A percentile compares a stretch with the other conserved stretches of the same genome.
Evolutionary conservation across 2,797 vertebrate genomes (phyloP).

Genomic region (Sebastes itinus): DNA sequence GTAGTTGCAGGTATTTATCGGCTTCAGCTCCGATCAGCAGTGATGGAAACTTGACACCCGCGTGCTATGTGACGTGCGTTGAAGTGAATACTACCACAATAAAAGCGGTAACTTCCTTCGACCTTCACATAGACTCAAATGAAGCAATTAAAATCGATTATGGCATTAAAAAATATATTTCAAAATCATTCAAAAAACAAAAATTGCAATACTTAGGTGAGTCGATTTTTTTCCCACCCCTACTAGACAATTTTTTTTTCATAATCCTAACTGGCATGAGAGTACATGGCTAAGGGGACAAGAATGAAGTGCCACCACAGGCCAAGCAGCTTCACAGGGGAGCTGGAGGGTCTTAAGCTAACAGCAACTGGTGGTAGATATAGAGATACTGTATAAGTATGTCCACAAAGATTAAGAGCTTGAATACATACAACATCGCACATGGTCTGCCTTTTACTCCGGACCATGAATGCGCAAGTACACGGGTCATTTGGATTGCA

Average conservation of each 20-base stretch:
- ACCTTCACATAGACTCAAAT: no score
- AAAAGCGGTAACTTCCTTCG: no score
- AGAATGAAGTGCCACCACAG: neutral
- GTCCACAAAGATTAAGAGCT: slow-evolving; percentile 12
- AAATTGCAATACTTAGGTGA: no score
- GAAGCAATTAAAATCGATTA: no score
- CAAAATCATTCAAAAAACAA: rapidly evolving
- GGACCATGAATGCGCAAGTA: neutral
- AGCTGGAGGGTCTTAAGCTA: neutral
- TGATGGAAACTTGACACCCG: rapidly evolving
- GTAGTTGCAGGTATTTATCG: neutral
- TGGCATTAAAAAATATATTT: no score
- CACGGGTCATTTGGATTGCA: neutral
- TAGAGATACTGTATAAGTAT: neutral
- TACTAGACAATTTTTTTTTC: neutral
- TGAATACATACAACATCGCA: neutral
- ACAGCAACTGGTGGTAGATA: neutral
- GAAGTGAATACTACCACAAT: no score
- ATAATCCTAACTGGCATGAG: neutral
- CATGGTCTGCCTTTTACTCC: neutral
- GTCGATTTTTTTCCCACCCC: no score
- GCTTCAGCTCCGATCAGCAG: neutral
- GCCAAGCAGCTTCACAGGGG: neutral
- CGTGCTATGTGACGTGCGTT: neutral
- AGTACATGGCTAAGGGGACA: neutral